phyloP scores from a whole-genome alignment of 2,797 vertebrate genomes.

The Hypotaenidia okinawae region DNA sequence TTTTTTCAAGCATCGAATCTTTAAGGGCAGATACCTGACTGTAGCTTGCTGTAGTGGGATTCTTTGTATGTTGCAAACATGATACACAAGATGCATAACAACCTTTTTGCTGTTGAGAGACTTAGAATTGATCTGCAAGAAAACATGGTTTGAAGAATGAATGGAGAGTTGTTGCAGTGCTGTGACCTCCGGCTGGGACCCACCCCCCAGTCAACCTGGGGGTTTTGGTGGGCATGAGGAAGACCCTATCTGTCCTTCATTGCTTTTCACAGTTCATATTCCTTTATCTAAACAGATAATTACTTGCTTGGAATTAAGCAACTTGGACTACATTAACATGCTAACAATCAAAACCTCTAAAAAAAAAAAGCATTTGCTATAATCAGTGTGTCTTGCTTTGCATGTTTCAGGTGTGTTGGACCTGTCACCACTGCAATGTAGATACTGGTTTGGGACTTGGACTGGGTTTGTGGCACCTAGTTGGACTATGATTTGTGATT shows the following conservation, averaged over 20 bases:
- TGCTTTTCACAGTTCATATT: background rate
- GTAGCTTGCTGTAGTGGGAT: background rate
- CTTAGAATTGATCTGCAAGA: background rate
- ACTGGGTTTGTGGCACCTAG: background rate
- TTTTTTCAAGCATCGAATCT: background rate
- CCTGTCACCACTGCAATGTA: background rate
- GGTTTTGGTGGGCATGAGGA: background rate
- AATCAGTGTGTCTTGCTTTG: fast-evolving
- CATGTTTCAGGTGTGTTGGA: fast-evolving
- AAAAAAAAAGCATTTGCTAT: background rate
- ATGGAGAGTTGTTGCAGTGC: background rate
- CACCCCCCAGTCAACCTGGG: background rate
- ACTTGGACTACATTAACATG: background rate
- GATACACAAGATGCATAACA: background rate
- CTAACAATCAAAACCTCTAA: background rate
- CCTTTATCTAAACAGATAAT: background rate
- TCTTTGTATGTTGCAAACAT: background rate
- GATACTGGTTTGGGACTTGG: background rate
- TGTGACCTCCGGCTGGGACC: background rate
- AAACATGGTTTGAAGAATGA: background rate
- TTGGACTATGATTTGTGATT: background rate
- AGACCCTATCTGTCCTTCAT: background rate
- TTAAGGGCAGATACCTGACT: background rate
- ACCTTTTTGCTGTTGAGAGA: background rate
- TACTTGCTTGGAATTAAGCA: background rate